Base-by-base conservation (phyloP, 2,888 invertebrate genomes). In the Eretmocerus hayati region DNA sequence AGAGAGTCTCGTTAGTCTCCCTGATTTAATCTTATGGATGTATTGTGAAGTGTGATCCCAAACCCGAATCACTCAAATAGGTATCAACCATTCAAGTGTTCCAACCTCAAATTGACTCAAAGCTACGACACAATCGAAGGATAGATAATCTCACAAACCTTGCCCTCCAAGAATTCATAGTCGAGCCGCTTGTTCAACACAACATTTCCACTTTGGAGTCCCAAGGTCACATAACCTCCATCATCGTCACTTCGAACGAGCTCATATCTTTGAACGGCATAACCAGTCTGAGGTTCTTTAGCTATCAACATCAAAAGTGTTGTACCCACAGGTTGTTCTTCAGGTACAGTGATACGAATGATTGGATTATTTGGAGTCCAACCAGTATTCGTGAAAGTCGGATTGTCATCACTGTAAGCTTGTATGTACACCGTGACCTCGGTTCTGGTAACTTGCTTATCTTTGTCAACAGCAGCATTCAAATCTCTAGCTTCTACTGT, bases 381-480 rank as follows among this genome's bases (percentile, higher is more conserved):
- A 2, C 84, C 83, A 1, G 80, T 66, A 57, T 85, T 81, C 2
- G 80, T 79, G 57, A 89, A 87, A 23, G 84, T 78, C 1, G 89
- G 86, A 68, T 85, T 84, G 59, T 84, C 81, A 57, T 87, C 85
- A 54, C 83, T 81, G 63, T 83, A 84, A 0, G 87, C 85, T 64
- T 87, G 85, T 22, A 89, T 79, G 62, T 87, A 88, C 33, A 88
- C 75, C 0, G 87, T 86, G 5, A 87, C 82, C 61, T 87, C 87
- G 1, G 79, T 80, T 43, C 75, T 71, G 41, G 80, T 82, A 36
- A 78, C 75, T 66, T 87, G 87, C 2, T 74, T 72, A 2, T 83
- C 81, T 42, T 76, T 78, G 56, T 83, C 76, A 1, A 81, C 73
- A 54, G 80, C 79, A 0, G 86, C 89, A 60, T 87, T 86, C 3